Percentiles rank a stretch among this genome's conserved stretches.
Evolutionary conservation across 2,888 invertebrate genomes (phyloP).

Genomic region (Aleiodes leptofemur): DNA sequence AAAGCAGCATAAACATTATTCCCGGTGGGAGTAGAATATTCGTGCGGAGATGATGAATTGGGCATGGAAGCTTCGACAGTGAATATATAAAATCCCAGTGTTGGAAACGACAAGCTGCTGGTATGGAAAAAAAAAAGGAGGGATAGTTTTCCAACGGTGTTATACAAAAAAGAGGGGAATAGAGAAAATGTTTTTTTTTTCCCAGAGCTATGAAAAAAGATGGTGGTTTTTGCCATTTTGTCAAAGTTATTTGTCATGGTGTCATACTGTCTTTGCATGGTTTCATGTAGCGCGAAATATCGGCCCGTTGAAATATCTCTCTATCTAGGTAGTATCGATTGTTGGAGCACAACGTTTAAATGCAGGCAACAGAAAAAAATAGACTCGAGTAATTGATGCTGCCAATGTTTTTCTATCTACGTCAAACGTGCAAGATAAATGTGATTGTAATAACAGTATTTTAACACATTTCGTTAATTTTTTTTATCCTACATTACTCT

Average conservation of each 20-base stretch:
- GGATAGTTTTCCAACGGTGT: conserved; percentile 10
- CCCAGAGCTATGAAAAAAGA: conserved; percentile 49
- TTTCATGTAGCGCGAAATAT: conserved; percentile 37
- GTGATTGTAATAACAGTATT: too few relatives aligned
- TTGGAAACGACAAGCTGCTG: conserved; percentile 25
- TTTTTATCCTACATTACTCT: too few relatives aligned
- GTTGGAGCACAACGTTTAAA: conserved; percentile 61
- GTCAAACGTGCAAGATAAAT: not conserved
- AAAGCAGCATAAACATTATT: not conserved
- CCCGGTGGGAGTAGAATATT: conserved; percentile 20
- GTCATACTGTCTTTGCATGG: conserved; percentile 57
- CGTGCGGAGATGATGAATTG: conserved; percentile 38
- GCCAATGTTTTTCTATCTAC: not conserved
- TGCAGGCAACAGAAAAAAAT: conserved; percentile 34
- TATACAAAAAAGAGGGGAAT: conserved; percentile 49
- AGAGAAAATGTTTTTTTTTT: conserved; percentile 30
- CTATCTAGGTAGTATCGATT: conserved; percentile 71
- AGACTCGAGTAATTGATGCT: not conserved
- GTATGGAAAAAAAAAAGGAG: not conserved
- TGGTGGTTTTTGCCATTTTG: conserved; percentile 64
- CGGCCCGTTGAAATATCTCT: conserved; percentile 53
- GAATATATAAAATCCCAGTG: conserved; percentile 38
- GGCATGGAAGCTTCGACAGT: conserved; percentile 32
- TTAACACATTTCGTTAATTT: too few relatives aligned
- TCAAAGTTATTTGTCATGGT: conserved; percentile 74